phyloP scores from a whole-genome alignment of 2,797 vertebrate species.

The Eulemur albifrons region DNA sequence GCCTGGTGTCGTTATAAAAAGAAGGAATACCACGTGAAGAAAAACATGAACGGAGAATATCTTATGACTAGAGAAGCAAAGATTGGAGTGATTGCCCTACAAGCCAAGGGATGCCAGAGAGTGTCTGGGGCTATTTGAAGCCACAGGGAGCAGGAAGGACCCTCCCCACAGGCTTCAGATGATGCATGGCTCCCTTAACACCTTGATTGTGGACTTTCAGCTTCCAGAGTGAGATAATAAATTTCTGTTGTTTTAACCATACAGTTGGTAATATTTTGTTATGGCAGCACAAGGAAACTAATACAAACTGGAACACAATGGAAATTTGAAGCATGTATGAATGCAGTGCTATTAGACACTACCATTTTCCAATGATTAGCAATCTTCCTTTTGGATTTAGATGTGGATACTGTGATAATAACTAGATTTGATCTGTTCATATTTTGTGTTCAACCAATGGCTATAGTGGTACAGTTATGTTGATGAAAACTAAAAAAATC shows the following conservation, averaged over 20 bases:
- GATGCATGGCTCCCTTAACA: not conserved
- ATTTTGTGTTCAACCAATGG: not conserved
- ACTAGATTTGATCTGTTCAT: not conserved
- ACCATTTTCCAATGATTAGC: not conserved
- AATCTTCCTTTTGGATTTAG: not conserved
- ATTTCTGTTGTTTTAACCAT: not conserved
- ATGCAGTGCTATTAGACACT: no score
- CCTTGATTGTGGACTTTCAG: not conserved
- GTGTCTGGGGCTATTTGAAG: not conserved
- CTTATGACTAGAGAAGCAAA: accelerated
- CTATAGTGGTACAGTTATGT: not conserved
- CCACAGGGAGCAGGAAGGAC: not conserved
- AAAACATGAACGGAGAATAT: not conserved
- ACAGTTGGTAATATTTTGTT: not conserved
- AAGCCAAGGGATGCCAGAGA: not conserved
- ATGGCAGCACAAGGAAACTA: not conserved
- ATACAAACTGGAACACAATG: not conserved
- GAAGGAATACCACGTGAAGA: not conserved
- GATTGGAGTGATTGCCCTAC: accelerated
- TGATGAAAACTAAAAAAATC: not conserved
- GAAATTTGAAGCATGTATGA: not conserved
- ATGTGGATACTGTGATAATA: not conserved
- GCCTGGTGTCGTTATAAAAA: not conserved
- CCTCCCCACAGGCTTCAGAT: not conserved
- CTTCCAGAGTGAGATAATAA: not conserved